A percentile compares a stretch with the other conserved stretches of the same genome.
phyloP scores from a whole-genome alignment of 2,888 invertebrate genomes.

The Cylindroiulus punctatus region DNA sequence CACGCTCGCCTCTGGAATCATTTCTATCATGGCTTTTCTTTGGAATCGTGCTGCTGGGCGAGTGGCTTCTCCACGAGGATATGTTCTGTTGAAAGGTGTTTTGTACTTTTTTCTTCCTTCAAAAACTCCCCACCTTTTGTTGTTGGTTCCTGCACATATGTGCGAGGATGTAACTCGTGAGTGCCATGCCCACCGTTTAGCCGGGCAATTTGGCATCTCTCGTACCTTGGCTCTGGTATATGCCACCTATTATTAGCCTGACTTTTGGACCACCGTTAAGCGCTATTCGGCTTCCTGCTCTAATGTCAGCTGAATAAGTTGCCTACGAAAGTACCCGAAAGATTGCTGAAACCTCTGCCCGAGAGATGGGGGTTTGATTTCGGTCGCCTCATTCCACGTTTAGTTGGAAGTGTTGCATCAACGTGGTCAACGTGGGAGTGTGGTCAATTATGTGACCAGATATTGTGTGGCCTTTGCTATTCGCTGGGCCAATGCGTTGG shows the following conservation, averaged over 20 bases:
- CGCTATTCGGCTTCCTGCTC: background rate
- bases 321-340: background rate
- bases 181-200: background rate
- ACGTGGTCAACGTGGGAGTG: too few relatives aligned
- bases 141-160: too few relatives aligned
- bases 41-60: too few relatives aligned
- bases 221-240: background rate
- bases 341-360: background rate
- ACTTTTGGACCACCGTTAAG: too few relatives aligned
- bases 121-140: too few relatives aligned
- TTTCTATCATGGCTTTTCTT: too few relatives aligned
- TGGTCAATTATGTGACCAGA: background rate
- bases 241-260: background rate
- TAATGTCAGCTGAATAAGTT: background rate
- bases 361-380: background rate
- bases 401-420: too few relatives aligned
- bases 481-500: background rate
- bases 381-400: background rate
- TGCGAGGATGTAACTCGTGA: too few relatives aligned
- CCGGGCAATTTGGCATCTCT: background rate
- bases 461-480: background rate
- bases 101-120: too few relatives aligned
- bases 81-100: too few relatives aligned
- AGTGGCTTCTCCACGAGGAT: too few relatives aligned
- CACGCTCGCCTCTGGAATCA: too few relatives aligned